Conservation (phyloP, 2,113 vertebrate genomes). For the Eidolon helvum region DNA sequence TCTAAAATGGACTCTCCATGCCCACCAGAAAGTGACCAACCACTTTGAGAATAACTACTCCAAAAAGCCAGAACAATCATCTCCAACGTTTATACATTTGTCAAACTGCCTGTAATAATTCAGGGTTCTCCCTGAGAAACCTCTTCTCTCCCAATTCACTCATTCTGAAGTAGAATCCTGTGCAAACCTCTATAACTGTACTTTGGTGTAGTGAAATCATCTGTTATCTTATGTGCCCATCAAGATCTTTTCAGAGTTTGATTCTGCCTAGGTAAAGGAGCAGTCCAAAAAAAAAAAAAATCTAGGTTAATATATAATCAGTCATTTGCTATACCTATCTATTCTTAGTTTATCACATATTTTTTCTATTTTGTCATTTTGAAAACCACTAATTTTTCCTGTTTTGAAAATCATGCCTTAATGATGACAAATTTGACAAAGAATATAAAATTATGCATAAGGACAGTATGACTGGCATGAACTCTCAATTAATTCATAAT, state of each 20-base stretch:
- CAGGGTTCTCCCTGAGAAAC: neutral
- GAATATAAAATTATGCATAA: constrained; percentile 64
- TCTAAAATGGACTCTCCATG: neutral
- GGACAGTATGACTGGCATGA: constrained; percentile 43
- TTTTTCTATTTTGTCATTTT: constrained; percentile 59
- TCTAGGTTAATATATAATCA: constrained; percentile 45
- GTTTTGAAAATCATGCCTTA: constrained; percentile 65
- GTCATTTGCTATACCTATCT: constrained; percentile 57
- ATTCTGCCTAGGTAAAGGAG: neutral
- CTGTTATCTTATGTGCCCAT: neutral
- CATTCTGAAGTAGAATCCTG: neutral
- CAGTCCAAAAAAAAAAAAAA: constrained; percentile 37
- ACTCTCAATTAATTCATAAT: constrained; percentile 57
- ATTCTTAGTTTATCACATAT: constrained; percentile 46
- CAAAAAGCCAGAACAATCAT: neutral
- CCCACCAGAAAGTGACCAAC: neutral
- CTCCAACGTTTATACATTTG: neutral
- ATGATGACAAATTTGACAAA: constrained; percentile 61
- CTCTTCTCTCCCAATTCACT: neutral
- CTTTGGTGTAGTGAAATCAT: neutral
- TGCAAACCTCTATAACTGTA: neutral
- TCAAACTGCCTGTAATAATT: neutral
- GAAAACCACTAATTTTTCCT: constrained; percentile 55
- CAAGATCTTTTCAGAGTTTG: constrained; percentile 56
- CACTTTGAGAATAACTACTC: neutral